phyloP scores from a whole-genome alignment of 2,797 vertebrate species.

The Spinibarbus caldwelli region DNA sequence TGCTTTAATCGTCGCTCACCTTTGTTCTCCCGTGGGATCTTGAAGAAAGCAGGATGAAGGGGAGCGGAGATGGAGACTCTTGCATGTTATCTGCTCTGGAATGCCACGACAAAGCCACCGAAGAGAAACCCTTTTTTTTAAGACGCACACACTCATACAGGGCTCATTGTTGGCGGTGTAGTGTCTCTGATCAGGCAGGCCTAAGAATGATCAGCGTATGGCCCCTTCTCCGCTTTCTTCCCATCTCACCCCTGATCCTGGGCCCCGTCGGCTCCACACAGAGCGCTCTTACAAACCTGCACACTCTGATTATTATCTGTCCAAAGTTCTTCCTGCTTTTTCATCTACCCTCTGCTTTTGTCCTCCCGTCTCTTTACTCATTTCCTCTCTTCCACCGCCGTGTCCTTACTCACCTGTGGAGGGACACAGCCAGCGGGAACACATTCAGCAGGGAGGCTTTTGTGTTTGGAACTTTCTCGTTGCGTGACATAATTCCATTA shows the following conservation, averaged over 20 bases:
- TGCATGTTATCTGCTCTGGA: conserved; percentile 71
- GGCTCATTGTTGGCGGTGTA: conserved; percentile 71
- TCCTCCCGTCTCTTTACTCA: neutral
- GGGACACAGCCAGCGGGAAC: neutral
- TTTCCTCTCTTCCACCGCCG: conserved; percentile 49
- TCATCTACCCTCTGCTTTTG: conserved; percentile 49
- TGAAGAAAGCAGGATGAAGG: conserved; percentile 59
- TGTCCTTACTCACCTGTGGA: conserved; percentile 67
- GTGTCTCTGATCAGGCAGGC: conserved; percentile 75
- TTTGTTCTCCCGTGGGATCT: conserved; percentile 55
- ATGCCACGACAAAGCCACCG: conserved; percentile 52
- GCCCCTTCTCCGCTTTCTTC: conserved; percentile 61
- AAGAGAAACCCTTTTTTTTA: conserved; percentile 49
- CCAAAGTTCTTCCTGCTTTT: conserved; percentile 52
- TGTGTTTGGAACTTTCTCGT: neutral
- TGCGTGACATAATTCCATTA: neutral
- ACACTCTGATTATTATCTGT: conserved; percentile 56
- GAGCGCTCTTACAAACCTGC: conserved; percentile 41
- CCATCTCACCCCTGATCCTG: conserved; percentile 54
- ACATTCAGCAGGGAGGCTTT: conserved; percentile 5
- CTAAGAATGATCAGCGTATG: conserved; percentile 69
- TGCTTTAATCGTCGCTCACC: conserved; percentile 68
- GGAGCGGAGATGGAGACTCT: conserved; percentile 61
- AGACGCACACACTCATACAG: conserved; percentile 59
- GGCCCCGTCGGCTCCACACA: conserved; percentile 42